These are phyloP conservation scores for Seriola quinqueradiata DNA, from an alignment of 2,113 vertebrate species.

Conservation along the genomic window DNA sequence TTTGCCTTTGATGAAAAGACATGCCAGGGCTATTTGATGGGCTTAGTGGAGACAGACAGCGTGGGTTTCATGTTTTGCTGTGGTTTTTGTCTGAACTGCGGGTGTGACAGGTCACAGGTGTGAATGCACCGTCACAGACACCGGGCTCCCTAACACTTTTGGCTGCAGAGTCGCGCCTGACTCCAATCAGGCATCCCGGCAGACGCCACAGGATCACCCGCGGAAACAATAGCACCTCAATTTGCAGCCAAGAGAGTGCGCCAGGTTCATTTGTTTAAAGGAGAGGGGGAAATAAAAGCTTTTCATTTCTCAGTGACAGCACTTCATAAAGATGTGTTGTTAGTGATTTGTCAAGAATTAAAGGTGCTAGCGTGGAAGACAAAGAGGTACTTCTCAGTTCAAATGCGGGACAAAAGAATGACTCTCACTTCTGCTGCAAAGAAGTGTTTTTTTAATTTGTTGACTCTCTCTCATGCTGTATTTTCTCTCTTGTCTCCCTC, in stretches of 20 bases:
- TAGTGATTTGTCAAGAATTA: conserved; percentile 54
- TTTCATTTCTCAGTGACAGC: conserved; percentile 24
- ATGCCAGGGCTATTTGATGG: conserved; percentile 62
- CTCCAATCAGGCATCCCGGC: conserved; percentile 47
- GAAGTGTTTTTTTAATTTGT: neutral
- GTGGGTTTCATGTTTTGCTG: conserved; percentile 68
- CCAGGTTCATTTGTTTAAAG: conserved; percentile 24
- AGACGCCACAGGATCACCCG: conserved; percentile 41
- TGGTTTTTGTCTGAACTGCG: conserved; percentile 62
- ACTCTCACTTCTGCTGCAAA: neutral
- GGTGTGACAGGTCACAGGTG: conserved; percentile 69
- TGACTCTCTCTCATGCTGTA: neutral
- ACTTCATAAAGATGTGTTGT: conserved; percentile 17
- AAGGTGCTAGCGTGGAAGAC: neutral
- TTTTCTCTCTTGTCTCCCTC: neutral
- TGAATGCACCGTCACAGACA: conserved; percentile 37
- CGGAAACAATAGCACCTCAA: conserved; percentile 38
- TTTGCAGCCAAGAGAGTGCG: conserved; percentile 40
- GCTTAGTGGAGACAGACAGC: conserved; percentile 71
- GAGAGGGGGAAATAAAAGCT: conserved; percentile 36
- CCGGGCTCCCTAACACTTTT: neutral
- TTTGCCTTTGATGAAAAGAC: conserved; percentile 68
- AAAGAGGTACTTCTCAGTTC: neutral
- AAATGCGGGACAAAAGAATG: neutral
- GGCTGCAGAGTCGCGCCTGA: conserved; percentile 38